Evolutionary conservation across 2,113 vertebrate genomes (phyloP), one percentile per base, ranked within the genome.

Genomic region (Hyperoodon ampullatus): DNA sequence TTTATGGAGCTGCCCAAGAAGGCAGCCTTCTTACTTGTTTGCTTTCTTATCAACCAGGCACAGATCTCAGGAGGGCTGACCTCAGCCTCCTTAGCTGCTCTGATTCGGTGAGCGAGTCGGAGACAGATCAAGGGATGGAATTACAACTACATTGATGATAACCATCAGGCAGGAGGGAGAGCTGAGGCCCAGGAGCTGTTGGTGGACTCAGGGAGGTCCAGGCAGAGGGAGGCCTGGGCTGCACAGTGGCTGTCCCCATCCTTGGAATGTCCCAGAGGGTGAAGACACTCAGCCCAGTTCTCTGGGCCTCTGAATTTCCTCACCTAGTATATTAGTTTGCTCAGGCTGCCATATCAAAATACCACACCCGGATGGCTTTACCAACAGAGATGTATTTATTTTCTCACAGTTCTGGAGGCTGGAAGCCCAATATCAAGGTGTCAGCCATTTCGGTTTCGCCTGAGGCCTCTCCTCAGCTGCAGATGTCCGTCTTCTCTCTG

Each of bases 221-320:
- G 0, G 0, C 1, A 33, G 50, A 21, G 55, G 15, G 33, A 66
- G 10, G 35, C 26, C 30, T 33, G 68, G 21, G 61, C 61, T 35
- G 24, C 33, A 16, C n/a, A 2, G 23, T 1, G 3, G 39, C n/a
- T 39, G 53, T 33, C 66, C 68, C 63, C n/a, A 30, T 24, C 3
- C 1, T 1, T 33, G 10, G 9, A n/a, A 44, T 2, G 15, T 80
- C 42, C 16, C 88, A 53, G 14, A 83, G 2, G 11, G 35, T 39
- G 23, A 80, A 61, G 68, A 24, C 18, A 21, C 16, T 28, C 50
- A 16, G 10, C 60, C 50, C 18, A 2, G 44, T 18, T 7, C n/a
- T 90, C 47, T 35, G 19, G 14, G 66, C 10, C 33, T 71, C 35
- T 47, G 53, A 65, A 2, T 21, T 21, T 92, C 86, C 42, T 42